phyloP scores from a whole-genome alignment of 2,888 invertebrate genomes.

The Clepsis dumicolana region DNA sequence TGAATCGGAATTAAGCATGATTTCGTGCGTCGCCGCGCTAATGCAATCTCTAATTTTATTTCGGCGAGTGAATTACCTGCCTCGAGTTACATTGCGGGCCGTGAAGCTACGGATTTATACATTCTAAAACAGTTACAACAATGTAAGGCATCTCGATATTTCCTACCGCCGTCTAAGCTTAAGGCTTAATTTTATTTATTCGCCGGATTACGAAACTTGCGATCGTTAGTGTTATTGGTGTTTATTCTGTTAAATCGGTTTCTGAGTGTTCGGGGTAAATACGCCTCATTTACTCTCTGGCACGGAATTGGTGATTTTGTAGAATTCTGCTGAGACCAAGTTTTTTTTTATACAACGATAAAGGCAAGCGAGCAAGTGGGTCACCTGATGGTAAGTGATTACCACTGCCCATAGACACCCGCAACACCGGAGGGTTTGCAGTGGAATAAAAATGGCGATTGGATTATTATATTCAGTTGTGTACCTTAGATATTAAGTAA shows the following conservation, averaged over 20 bases:
- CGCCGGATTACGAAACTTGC: conserved; percentile 20
- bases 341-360: too few relatives aligned
- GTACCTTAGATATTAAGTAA: too few relatives aligned
- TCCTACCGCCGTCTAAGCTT: not conserved
- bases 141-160: not conserved
- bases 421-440: too few relatives aligned
- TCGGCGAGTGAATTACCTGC: not conserved
- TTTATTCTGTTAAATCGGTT: conserved; percentile 30
- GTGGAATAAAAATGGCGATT: too few relatives aligned
- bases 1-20: conserved; percentile 49
- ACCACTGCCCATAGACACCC: too few relatives aligned
- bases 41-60: conserved; percentile 10
- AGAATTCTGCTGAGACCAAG: not conserved
- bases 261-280: conserved; percentile 7
- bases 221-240: conserved; percentile 34
- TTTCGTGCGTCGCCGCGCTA: conserved; percentile 45
- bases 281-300: conserved; percentile 28
- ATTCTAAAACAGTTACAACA: not conserved
- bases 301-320: conserved; percentile 5
- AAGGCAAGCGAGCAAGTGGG: too few relatives aligned
- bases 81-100: not conserved
- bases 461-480: too few relatives aligned
- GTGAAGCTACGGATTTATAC: not conserved
- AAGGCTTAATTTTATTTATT: conserved; percentile 30
- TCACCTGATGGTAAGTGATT: too few relatives aligned